A percentile compares a stretch with the other conserved stretches of the same genome.
These are phyloP conservation scores for Lethrus apterus DNA, from an alignment of 1,140 invertebrate genomes.

Conservation along the genomic window DNA sequence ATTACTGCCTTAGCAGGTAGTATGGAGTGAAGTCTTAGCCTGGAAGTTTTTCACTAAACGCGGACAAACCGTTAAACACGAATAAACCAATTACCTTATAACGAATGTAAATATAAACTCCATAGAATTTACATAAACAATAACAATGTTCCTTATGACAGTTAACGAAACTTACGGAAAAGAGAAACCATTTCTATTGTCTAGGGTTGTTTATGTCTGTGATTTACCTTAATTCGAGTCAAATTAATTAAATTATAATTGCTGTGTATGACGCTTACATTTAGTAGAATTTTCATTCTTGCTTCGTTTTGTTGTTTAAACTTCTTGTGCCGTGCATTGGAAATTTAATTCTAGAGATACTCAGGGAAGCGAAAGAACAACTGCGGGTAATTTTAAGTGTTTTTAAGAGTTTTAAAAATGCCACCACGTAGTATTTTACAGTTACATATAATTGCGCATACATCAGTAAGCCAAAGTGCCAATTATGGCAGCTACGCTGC, in stretches of 20 bases:
- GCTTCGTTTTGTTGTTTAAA: slow-evolving; percentile 2
- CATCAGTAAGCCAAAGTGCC: slow-evolving; percentile 12
- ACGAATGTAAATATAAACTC: too few species aligned
- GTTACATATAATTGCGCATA: slow-evolving; percentile 13
- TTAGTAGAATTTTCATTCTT: slow-evolving; percentile 1
- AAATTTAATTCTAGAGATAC: slow-evolving; percentile 12
- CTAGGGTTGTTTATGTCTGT: slow-evolving; percentile 4
- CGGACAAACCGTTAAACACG: too few species aligned
- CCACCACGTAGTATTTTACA: too few species aligned
- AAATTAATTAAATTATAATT: background rate
- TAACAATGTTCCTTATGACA: too few species aligned
- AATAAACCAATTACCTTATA: too few species aligned
- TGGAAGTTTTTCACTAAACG: too few species aligned
- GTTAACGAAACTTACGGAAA: too few species aligned
- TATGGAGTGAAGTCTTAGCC: too few species aligned
- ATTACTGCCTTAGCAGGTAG: too few species aligned
- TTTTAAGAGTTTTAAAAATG: too few species aligned
- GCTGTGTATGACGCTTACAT: background rate
- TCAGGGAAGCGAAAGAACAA: slow-evolving; percentile 9
- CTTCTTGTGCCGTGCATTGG: slow-evolving; percentile 5
- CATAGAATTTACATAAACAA: too few species aligned
- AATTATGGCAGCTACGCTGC: slow-evolving; percentile 5
- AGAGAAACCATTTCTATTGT: background rate
- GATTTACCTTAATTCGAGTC: background rate
- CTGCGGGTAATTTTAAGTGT: slow-evolving; percentile 11